Evolutionary conservation across 1,140 invertebrate species (phyloP).

Genomic region (Drosophila punjabiensis): DNA sequence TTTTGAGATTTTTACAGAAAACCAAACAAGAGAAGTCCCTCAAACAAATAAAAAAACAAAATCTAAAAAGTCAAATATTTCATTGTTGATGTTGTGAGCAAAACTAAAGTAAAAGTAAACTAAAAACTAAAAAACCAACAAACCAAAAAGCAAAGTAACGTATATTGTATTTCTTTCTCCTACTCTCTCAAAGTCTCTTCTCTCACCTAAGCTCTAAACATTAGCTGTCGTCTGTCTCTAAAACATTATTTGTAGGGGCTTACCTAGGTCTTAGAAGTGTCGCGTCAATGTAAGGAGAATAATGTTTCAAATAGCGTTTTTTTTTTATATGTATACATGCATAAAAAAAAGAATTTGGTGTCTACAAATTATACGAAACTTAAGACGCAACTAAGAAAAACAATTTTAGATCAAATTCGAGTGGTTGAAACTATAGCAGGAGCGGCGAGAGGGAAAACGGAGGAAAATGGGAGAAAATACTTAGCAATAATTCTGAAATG

Average conservation of each 20-base stretch:
- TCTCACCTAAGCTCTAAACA: slow-evolving; percentile 72
- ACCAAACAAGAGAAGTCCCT: slow-evolving; percentile 52
- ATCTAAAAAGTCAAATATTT: slow-evolving; percentile 75
- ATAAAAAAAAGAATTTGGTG: slow-evolving; percentile 57
- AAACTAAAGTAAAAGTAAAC: slow-evolving; percentile 50
- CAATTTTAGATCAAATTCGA: slow-evolving; percentile 75
- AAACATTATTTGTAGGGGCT: slow-evolving; percentile 70
- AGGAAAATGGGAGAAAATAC: slow-evolving; percentile 48
- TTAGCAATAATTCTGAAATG: slow-evolving; percentile 86
- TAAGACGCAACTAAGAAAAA: slow-evolving; percentile 38
- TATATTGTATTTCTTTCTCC: slow-evolving; percentile 73
- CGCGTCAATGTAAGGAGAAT: slow-evolving; percentile 18
- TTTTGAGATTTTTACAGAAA: slow-evolving; percentile 85
- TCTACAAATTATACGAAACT: slow-evolving; percentile 67
- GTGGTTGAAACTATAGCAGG: slow-evolving; percentile 30
- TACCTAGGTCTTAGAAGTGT: slow-evolving; percentile 52
- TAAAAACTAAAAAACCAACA: neutral
- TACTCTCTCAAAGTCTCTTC: slow-evolving; percentile 69
- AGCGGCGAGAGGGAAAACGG: slow-evolving; percentile 9
- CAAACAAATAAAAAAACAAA: slow-evolving; percentile 53
- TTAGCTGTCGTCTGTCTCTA: slow-evolving; percentile 77
- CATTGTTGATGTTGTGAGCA: slow-evolving; percentile 85
- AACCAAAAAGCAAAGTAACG: slow-evolving; percentile 41
- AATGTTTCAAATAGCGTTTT: slow-evolving; percentile 53
- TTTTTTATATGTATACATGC: slow-evolving; percentile 43